These are phyloP conservation scores for Penaeus monodon DNA, from an alignment of 2,888 invertebrate genomes.

Conservation along the genomic window DNA sequence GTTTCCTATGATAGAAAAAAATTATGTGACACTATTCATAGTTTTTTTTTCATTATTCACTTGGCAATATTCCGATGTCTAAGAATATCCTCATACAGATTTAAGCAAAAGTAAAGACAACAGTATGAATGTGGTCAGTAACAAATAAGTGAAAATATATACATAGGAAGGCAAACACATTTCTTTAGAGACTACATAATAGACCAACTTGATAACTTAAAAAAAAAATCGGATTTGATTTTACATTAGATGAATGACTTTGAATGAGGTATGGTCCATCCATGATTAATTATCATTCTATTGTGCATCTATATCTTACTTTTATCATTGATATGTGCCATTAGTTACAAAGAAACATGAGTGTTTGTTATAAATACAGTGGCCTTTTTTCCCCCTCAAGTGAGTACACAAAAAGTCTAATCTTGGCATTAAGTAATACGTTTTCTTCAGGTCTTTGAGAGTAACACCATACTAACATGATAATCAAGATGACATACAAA, in stretches of 20 bases:
- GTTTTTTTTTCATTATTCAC: background rate
- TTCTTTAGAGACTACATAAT: constrained; percentile 5
- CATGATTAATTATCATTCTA: too few species aligned
- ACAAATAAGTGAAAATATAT: constrained; percentile 28
- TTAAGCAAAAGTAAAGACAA: constrained; percentile 23
- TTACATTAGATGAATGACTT: background rate
- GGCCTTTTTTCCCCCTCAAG: too few species aligned
- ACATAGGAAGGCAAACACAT: constrained; percentile 35
- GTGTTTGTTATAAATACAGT: too few species aligned
- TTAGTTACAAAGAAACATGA: too few species aligned
- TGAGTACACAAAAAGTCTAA: too few species aligned
- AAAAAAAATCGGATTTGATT: background rate
- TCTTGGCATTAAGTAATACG: too few species aligned
- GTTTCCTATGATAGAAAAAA: constrained; percentile 11
- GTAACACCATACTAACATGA: too few species aligned
- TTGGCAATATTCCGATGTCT: background rate
- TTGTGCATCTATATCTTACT: too few species aligned
- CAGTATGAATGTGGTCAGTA: constrained; percentile 7
- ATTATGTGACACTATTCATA: background rate
- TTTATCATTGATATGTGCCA: too few species aligned
- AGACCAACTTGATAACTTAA: constrained; percentile 9
- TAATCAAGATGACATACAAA: too few species aligned
- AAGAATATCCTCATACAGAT: background rate
- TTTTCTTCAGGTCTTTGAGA: too few species aligned
- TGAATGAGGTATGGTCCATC: constrained; percentile 3